Evolutionary conservation across 2,113 vertebrate genomes (phyloP).

Genomic region (Phylloscopus whistleri): DNA sequence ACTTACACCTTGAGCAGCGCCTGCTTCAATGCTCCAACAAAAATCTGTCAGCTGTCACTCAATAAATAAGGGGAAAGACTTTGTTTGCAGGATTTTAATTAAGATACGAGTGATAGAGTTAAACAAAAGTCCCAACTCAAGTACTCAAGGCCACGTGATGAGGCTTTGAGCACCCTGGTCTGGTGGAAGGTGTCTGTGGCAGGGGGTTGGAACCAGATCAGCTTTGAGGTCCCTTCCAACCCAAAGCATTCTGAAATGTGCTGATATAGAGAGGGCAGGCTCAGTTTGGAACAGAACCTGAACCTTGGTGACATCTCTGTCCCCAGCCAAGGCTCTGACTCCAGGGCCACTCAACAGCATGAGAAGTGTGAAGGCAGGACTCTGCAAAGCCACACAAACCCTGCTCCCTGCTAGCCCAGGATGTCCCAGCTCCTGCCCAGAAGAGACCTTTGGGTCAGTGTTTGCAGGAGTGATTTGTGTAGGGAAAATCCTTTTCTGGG

Average conservation of each 20-base stretch:
- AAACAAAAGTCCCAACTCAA: neutral
- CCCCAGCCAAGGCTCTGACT: neutral
- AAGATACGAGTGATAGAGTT: neutral
- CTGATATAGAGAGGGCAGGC: neutral
- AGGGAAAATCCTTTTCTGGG: neutral
- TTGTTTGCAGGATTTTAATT: neutral
- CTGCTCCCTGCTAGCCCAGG: neutral
- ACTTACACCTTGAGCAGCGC: neutral
- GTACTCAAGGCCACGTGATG: fast-evolving
- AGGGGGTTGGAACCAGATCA: neutral
- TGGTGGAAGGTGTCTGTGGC: neutral
- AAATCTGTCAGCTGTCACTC: neutral
- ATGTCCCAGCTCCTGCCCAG: neutral
- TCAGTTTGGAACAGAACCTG: neutral
- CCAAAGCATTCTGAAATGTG: neutral
- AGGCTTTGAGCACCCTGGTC: neutral
- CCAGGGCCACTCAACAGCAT: fast-evolving
- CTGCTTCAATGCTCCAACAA: neutral
- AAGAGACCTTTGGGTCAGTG: neutral
- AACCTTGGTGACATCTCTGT: neutral
- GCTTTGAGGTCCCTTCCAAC: neutral
- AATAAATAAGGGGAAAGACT: neutral
- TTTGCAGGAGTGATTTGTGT: neutral
- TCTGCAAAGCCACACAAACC: neutral
- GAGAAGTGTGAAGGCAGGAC: neutral